These are phyloP conservation scores for Drosophila atripex DNA, from an alignment of 2,888 invertebrate species.

Conservation along the genomic window DNA sequence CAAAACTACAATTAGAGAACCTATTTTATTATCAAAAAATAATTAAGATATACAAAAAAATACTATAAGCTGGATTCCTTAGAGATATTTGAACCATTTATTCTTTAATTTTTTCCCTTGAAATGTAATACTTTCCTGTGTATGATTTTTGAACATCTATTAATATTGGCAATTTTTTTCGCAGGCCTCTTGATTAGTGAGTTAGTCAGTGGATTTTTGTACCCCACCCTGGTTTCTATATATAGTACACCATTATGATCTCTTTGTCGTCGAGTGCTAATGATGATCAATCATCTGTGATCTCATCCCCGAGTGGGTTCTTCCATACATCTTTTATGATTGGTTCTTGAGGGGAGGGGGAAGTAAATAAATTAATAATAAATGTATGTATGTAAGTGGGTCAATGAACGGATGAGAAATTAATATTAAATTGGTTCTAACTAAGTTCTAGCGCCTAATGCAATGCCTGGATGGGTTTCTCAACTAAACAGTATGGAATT, in stretches of 20 bases:
- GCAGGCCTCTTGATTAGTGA: constrained; percentile 3
- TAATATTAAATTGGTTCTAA: neutral
- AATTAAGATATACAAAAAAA: no score
- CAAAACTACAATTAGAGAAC: no score
- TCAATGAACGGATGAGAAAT: constrained; percentile 7
- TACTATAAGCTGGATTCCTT: no score
- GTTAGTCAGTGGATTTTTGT: constrained; percentile 1
- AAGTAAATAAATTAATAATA: constrained; percentile 2
- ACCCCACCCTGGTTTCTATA: neutral
- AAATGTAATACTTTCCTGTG: no score
- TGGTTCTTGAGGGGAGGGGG: neutral
- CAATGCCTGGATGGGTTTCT: neutral
- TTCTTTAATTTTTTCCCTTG: no score
- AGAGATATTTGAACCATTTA: no score
- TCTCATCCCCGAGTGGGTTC: constrained; percentile 33
- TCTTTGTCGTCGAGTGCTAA: constrained; percentile 25
- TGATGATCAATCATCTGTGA: constrained; percentile 36
- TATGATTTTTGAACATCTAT: neutral
- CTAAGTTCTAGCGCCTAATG: neutral
- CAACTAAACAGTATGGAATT: neutral
- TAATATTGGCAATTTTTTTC: constrained; percentile 20
- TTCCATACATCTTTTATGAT: neutral
- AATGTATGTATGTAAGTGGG: constrained; percentile 2
- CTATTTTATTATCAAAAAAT: no score
- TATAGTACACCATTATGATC: constrained; percentile 7